Percentiles rank a stretch among this genome's conserved stretches.
phyloP scores from a whole-genome alignment of 2,113 vertebrate genomes.

The Chiloscyllium plagiosum region DNA sequence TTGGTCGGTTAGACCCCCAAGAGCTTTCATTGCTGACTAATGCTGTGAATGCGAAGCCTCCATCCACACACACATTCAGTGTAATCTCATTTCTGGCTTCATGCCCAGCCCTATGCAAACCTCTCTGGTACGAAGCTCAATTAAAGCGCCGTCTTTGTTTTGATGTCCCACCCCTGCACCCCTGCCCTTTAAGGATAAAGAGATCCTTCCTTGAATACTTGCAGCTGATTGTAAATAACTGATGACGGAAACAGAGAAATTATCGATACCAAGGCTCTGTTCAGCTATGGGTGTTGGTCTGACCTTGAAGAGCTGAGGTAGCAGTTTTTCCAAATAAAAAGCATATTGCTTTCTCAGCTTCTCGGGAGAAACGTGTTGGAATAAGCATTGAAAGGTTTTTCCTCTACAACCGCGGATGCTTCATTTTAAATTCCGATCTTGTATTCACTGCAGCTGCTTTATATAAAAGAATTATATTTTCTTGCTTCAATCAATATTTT shows the following conservation, averaged over 20 bases:
- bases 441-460: constrained; percentile 26
- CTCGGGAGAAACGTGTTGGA: background rate
- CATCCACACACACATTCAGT: background rate
- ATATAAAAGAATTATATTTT: constrained; percentile 5
- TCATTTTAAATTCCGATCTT: background rate
- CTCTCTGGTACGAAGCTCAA: background rate
- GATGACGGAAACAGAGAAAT: background rate
- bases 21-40: background rate
- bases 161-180: background rate
- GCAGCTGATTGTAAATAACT: constrained; percentile 25
- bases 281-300: background rate
- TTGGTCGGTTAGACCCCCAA: background rate
- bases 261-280: background rate
- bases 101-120: background rate
- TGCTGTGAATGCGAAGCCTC: background rate
- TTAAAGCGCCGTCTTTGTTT: background rate
- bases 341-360: background rate
- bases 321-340: background rate
- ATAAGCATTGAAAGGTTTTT: background rate
- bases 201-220: background rate
- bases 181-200: background rate
- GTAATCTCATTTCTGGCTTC: background rate
- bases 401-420: background rate
- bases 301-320: background rate
- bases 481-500: constrained; percentile 23